Percentiles rank a stretch among this genome's conserved stretches.
These are phyloP conservation scores for Hermodice carunculata DNA, from an alignment of 2,888 invertebrate species.

Conservation along the genomic window DNA sequence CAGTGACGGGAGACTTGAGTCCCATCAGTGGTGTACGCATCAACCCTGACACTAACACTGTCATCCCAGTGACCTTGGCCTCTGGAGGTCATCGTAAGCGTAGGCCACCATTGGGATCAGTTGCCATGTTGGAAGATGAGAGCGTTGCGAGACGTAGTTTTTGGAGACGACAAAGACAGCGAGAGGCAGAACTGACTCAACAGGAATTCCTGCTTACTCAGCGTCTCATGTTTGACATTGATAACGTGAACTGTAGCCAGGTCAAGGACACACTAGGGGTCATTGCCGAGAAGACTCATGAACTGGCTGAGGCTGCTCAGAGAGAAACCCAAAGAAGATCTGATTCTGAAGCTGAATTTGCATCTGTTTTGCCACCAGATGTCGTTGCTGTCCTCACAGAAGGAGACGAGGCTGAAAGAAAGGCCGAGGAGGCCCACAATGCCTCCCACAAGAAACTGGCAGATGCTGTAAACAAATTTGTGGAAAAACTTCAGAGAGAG, in stretches of 20 bases:
- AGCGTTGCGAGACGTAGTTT: slow-evolving; percentile 56
- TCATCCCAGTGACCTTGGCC: slow-evolving; percentile 60
- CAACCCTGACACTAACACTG: slow-evolving; percentile 56
- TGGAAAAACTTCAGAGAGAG: slow-evolving; percentile 57
- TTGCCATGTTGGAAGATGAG: slow-evolving; percentile 63
- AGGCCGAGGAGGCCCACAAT: slow-evolving; percentile 43
- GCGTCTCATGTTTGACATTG: slow-evolving; percentile 51
- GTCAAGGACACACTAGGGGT: slow-evolving; percentile 29
- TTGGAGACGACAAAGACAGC: slow-evolving; percentile 63
- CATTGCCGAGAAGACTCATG: slow-evolving; percentile 40
- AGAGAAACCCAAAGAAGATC: slow-evolving; percentile 59
- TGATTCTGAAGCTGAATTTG: slow-evolving; percentile 58
- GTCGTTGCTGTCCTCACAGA: slow-evolving; percentile 59
- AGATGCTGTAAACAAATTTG: slow-evolving; percentile 58
- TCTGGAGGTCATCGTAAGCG: slow-evolving; percentile 58
- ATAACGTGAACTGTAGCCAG: slow-evolving; percentile 46
- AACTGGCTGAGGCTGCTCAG: slow-evolving; percentile 53
- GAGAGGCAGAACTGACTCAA: slow-evolving; percentile 54
- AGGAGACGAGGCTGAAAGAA: slow-evolving; percentile 41
- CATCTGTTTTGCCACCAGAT: slow-evolving; percentile 57
- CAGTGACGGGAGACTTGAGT: slow-evolving; percentile 61
- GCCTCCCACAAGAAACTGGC: slow-evolving; percentile 55
- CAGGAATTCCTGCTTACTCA: slow-evolving; percentile 53
- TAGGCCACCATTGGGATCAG: slow-evolving; percentile 60
- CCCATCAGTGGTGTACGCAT: slow-evolving; percentile 59